Conservation (phyloP, 2,113 vertebrate genomes). For the Sardina pilchardus region DNA sequence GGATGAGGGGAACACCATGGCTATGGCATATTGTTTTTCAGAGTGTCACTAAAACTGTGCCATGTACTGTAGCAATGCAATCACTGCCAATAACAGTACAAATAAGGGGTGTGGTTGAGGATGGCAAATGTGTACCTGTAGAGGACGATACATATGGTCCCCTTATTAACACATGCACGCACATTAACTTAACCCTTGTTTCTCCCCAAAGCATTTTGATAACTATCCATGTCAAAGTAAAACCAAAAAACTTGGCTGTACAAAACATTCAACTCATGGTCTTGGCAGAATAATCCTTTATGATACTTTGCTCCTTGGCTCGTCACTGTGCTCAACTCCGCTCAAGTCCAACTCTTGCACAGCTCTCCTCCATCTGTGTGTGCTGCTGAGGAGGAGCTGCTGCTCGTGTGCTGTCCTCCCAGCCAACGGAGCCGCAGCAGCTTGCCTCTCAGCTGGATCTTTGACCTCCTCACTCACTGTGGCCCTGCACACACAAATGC, state of each 20-base stretch:
- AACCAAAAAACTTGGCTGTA: neutral
- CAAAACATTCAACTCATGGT: neutral
- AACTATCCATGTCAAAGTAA: neutral
- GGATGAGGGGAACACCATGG: too few species aligned
- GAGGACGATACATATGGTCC: too few species aligned
- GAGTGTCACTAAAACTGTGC: too few species aligned
- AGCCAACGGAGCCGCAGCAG: constrained; percentile 64
- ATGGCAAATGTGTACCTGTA: too few species aligned
- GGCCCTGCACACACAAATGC: constrained; percentile 34
- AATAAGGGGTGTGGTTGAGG: too few species aligned
- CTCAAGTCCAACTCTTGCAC: neutral
- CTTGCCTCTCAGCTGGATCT: constrained; percentile 69
- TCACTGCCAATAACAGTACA: too few species aligned
- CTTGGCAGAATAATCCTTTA: neutral
- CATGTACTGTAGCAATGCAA: too few species aligned
- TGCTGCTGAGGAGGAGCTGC: constrained; percentile 49
- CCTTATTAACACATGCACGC: too few species aligned
- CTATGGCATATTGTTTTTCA: too few species aligned
- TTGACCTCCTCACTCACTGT: constrained; percentile 60
- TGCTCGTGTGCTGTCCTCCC: constrained; percentile 48
- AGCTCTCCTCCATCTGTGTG: constrained; percentile 16
- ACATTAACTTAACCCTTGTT: too few species aligned
- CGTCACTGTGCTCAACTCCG: neutral
- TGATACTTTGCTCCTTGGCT: neutral
- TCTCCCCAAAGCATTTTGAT: too few species aligned